phyloP scores from a whole-genome alignment of 1,140 invertebrate species.

The Anagrus nilaparvatae region DNA sequence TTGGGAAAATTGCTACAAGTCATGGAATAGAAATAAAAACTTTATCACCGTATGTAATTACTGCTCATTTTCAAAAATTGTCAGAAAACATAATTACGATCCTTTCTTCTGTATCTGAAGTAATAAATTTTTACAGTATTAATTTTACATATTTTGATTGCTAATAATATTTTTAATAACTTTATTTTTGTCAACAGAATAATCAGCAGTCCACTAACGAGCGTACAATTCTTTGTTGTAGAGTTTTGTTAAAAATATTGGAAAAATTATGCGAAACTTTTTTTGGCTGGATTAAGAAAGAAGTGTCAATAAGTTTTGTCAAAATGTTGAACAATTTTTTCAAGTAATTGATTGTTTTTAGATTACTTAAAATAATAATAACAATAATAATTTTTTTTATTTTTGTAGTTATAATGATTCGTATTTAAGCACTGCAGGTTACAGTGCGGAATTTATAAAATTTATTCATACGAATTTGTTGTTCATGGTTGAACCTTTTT shows the following conservation, averaged over 20 bases:
- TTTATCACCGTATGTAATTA: conserved; percentile 12
- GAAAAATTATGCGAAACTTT: conserved; percentile 26
- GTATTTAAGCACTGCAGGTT: conserved; percentile 14
- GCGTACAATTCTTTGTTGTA: conserved; percentile 20
- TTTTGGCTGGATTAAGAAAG: conserved; percentile 15
- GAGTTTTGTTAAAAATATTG: conserved; percentile 28
- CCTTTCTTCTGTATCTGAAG: conserved; percentile 17
- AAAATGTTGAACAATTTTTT: conserved; percentile 25
- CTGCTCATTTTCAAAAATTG: conserved; percentile 21
- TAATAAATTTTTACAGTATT: conserved; percentile 14
- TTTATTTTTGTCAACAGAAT: conserved; percentile 16
- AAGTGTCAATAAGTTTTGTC: conserved; percentile 18
- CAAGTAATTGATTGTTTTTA: conserved; percentile 18
- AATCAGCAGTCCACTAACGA: conserved; percentile 18
- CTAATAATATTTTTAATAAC: neutral
- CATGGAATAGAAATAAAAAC: conserved; percentile 22
- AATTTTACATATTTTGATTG: neutral
- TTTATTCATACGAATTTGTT: conserved; percentile 20
- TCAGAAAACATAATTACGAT: conserved; percentile 18
- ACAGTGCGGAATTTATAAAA: conserved; percentile 18
- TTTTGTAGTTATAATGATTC: conserved; percentile 22
- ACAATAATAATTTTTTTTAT: neutral
- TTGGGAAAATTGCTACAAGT: conserved; percentile 25
- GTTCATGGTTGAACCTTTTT: conserved; percentile 17
- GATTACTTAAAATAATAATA: conserved; percentile 5